Percentiles rank a stretch among this genome's conserved stretches.
Evolutionary conservation across 2,888 invertebrate species (phyloP).

Genomic region (Latrodectus hesperus): DNA sequence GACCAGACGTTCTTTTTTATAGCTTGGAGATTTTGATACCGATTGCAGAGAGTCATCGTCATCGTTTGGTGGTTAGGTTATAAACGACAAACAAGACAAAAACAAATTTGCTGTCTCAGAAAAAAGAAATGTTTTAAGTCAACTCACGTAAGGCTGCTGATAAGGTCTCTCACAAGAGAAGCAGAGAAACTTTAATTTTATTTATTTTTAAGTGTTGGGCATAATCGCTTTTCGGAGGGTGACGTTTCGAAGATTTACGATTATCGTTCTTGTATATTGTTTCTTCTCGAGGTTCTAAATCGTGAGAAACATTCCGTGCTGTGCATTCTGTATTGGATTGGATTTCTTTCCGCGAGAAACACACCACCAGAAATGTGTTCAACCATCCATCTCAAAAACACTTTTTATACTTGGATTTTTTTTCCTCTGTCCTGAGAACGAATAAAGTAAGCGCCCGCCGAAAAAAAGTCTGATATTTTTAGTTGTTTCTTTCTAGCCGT

Average conservation of each 20-base stretch:
- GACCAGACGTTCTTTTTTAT: constrained; percentile 4
- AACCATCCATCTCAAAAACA: constrained; percentile 25
- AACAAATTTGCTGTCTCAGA: not conserved
- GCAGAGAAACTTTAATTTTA: constrained; percentile 32
- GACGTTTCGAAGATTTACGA: constrained; percentile 47
- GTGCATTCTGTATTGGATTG: constrained; percentile 17
- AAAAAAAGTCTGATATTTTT: not conserved
- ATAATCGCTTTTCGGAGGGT: constrained; percentile 30
- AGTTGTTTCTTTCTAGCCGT: not conserved
- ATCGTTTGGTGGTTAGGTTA: not conserved
- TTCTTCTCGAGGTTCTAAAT: constrained; percentile 24
- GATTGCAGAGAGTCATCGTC: not conserved
- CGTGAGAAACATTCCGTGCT: constrained; percentile 29
- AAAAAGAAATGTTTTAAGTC: constrained; percentile 1
- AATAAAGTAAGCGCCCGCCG: not conserved
- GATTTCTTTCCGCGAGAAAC: constrained; percentile 8
- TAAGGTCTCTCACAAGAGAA: constrained; percentile 18
- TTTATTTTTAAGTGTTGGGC: constrained; percentile 53
- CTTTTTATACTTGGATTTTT: constrained; percentile 14
- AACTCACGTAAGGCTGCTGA: constrained; percentile 33
- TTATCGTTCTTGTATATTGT: constrained; percentile 41
- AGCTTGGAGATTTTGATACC: not conserved
- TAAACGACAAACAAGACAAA: constrained; percentile 1
- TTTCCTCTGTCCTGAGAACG: not conserved
- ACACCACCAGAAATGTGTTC: constrained; percentile 3